phyloP scores from a whole-genome alignment of 2,797 vertebrate species.

The Xiphophorus birchmanni region DNA sequence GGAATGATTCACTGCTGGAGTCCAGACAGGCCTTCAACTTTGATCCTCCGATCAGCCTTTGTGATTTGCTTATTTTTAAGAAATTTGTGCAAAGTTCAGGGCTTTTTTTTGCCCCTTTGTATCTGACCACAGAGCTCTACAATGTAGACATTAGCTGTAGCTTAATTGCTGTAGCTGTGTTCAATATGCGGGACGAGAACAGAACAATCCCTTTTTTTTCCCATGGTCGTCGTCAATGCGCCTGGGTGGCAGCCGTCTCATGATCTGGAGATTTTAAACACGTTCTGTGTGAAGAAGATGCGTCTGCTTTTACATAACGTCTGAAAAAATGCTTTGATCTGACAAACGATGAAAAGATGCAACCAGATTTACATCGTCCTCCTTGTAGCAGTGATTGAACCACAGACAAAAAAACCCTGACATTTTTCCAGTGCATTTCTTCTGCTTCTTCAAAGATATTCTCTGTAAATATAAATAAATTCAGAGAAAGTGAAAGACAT shows the following conservation, averaged over 20 bases:
- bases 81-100: conserved; percentile 29
- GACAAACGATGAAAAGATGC: conserved; percentile 51
- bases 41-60: conserved; percentile 76
- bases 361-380: conserved; percentile 27
- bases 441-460: not conserved
- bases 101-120: conserved; percentile 18
- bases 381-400: conserved; percentile 40
- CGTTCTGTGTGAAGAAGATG: conserved; percentile 46
- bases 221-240: conserved; percentile 35
- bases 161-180: conserved; percentile 54
- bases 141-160: conserved; percentile 67
- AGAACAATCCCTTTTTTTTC: conserved; percentile 45
- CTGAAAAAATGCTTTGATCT: conserved; percentile 57
- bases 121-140: conserved; percentile 53
- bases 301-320: conserved; percentile 60
- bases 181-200: conserved; percentile 38
- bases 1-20: conserved; percentile 60
- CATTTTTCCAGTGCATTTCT: not conserved
- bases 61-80: conserved; percentile 26
- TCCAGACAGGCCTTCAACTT: conserved; percentile 58
- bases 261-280: conserved; percentile 30
- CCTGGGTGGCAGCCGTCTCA: conserved; percentile 64
- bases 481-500: conserved; percentile 14
- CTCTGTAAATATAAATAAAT: conserved; percentile 33
- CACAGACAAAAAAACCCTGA: conserved; percentile 29